Evolutionary conservation across 1,140 invertebrate genomes (phyloP).

Genomic region (Carposina sasakii): DNA sequence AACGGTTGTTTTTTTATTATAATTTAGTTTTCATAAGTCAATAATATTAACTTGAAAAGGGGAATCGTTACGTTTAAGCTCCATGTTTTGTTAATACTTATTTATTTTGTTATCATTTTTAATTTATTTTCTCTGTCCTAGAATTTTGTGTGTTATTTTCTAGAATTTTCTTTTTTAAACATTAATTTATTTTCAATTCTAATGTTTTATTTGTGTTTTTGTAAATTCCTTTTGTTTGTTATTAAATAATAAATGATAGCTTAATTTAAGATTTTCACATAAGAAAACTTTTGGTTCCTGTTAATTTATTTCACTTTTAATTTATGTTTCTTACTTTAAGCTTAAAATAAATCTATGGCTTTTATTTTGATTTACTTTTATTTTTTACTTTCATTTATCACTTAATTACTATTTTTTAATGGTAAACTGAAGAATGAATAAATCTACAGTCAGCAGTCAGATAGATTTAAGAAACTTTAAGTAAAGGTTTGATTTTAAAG

Average conservation of each 20-base stretch:
- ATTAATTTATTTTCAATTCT: slow-evolving; percentile 41
- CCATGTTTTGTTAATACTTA: slow-evolving; percentile 56
- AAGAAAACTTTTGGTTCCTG: slow-evolving; percentile 60
- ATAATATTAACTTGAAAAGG: slow-evolving; percentile 37
- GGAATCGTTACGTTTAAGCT: slow-evolving; percentile 71
- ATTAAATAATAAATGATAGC: slow-evolving; percentile 22
- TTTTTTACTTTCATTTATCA: slow-evolving; percentile 11
- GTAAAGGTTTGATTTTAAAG: no score
- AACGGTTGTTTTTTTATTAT: not conserved
- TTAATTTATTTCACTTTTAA: slow-evolving; percentile 66
- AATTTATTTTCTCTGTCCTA: slow-evolving; percentile 47
- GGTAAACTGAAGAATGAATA: no score
- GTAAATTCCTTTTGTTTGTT: slow-evolving; percentile 20
- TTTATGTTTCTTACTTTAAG: slow-evolving; percentile 66
- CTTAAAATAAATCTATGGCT: slow-evolving; percentile 69
- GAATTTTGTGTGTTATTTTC: slow-evolving; percentile 59
- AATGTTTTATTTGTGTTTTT: slow-evolving; percentile 39
- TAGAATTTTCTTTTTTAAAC: no score
- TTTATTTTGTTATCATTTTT: slow-evolving; percentile 61
- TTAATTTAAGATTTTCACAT: slow-evolving; percentile 46
- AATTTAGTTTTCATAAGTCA: slow-evolving; percentile 5
- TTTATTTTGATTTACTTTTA: slow-evolving; percentile 52
- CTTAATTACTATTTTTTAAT: no score
- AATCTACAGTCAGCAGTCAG: no score
- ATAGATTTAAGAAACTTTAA: no score